phyloP scores from a whole-genome alignment of 2,797 vertebrate species.

The Hafferia zeledoni region DNA sequence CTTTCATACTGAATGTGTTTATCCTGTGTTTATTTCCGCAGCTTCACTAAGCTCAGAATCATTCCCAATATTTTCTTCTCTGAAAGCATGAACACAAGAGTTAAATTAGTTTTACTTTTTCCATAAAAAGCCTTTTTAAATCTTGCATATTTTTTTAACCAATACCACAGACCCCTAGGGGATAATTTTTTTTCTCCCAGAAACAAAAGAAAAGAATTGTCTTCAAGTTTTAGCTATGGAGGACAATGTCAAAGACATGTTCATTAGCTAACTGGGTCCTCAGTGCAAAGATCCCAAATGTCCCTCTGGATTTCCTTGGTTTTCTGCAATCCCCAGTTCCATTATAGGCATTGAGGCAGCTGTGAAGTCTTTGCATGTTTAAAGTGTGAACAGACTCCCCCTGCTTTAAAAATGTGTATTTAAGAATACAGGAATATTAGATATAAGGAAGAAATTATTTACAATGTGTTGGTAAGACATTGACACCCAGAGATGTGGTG shows the following conservation, averaged over 20 bases:
- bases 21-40: not conserved
- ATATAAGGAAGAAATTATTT: not conserved
- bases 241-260: constrained; percentile 7
- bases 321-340: not conserved
- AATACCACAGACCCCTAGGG: not conserved
- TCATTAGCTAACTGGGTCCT: constrained; percentile 9
- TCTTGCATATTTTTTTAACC: not conserved
- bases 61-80: not conserved
- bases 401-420: not conserved
- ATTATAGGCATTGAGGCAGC: not conserved
- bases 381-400: not conserved
- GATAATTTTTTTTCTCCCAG: not conserved
- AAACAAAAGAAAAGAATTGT: constrained; percentile 34
- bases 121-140: not conserved
- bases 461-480: not conserved
- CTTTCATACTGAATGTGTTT: not conserved
- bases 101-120: constrained; percentile 26
- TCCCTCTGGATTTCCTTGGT: not conserved
- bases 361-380: not conserved
- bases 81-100: not conserved
- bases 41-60: not conserved
- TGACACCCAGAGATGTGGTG: not conserved
- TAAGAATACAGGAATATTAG: not conserved
- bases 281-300: not conserved
- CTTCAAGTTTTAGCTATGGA: constrained; percentile 20